A percentile compares a stretch with the other conserved stretches of the same genome.
Conservation (phyloP, 2,113 vertebrate genomes). For the Sceloporus tristichus region DNA sequence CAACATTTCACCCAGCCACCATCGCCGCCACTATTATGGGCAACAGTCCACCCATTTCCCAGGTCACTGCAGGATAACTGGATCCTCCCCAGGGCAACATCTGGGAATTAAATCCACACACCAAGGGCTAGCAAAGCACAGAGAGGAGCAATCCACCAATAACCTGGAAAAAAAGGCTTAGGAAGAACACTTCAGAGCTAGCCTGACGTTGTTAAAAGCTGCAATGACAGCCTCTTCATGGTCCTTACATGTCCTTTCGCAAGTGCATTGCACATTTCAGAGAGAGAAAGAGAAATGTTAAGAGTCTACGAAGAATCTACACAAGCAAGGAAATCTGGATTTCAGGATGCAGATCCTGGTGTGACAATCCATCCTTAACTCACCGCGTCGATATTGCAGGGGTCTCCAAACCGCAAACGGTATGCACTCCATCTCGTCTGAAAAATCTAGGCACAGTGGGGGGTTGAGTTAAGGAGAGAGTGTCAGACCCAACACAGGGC, state of each 20-base stretch:
- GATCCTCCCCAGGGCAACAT: neutral
- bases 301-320: neutral
- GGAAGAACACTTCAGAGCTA: neutral
- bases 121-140: neutral
- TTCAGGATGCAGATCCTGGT: slow-evolving; percentile 48
- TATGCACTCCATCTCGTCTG: slow-evolving; percentile 75
- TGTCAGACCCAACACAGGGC: slow-evolving; percentile 47
- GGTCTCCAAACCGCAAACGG: slow-evolving; percentile 77
- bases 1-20: neutral
- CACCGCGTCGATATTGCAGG: slow-evolving; percentile 77
- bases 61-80: neutral
- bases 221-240: neutral
- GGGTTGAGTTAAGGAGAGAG: slow-evolving; percentile 62
- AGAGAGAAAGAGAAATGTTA: slow-evolving; percentile 1
- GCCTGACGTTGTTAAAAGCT: neutral
- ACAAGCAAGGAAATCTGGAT: slow-evolving; percentile 22
- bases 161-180: neutral
- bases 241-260: neutral
- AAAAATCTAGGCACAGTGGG: slow-evolving; percentile 70
- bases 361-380: slow-evolving; percentile 68
- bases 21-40: neutral
- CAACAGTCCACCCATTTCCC: neutral
- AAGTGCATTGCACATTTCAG: too few species aligned
- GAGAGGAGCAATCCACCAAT: neutral
- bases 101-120: neutral